phyloP scores from a whole-genome alignment of 2,113 vertebrate species.

The Uropsilus gracilis region DNA sequence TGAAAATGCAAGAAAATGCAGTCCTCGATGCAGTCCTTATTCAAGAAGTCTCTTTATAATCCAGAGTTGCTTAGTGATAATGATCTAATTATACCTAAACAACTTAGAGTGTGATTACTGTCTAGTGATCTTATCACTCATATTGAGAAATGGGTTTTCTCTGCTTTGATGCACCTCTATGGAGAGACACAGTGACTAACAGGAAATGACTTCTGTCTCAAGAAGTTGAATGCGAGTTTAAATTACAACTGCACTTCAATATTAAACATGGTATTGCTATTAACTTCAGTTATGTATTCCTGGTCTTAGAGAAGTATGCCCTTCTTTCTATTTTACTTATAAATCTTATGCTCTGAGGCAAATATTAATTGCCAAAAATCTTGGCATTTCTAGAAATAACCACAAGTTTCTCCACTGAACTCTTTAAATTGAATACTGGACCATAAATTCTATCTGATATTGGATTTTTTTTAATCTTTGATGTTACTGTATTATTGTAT shows the following conservation, averaged over 20 bases:
- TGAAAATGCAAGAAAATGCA: neutral
- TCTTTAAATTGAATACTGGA: conserved; percentile 16
- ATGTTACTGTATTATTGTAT: neutral
- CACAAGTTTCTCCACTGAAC: neutral
- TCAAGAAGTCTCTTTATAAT: neutral
- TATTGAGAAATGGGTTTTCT: neutral
- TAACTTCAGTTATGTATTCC: neutral
- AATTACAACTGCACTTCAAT: neutral
- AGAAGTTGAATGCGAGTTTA: neutral
- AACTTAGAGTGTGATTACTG: neutral
- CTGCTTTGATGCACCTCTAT: neutral
- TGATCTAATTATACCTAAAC: neutral
- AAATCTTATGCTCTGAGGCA: neutral
- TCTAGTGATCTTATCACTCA: neutral
- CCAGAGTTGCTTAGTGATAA: neutral
- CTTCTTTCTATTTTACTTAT: neutral
- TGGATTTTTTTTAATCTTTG: neutral
- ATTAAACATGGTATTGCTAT: neutral
- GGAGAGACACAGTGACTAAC: neutral
- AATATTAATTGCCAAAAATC: neutral
- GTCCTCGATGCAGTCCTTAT: neutral
- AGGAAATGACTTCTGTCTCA: neutral
- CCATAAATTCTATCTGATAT: neutral
- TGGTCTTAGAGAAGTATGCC: neutral
- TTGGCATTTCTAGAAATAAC: neutral